phyloP scores from a whole-genome alignment of 2,113 vertebrate genomes.

The Plotosus lineatus region DNA sequence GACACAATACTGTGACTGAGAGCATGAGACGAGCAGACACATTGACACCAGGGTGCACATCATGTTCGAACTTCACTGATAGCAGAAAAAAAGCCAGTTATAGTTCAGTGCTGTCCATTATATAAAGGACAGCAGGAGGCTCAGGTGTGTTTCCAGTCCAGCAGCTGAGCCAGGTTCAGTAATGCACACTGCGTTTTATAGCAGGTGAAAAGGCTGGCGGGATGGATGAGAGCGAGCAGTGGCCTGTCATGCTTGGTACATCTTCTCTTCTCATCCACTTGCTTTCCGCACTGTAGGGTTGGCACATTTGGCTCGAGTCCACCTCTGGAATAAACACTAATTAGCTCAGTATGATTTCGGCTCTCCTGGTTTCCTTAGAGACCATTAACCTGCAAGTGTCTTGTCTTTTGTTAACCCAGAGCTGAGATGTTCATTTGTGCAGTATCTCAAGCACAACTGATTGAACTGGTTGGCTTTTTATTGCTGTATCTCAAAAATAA shows the following conservation, averaged over 20 bases:
- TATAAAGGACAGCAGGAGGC: slow-evolving; percentile 37
- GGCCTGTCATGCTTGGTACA: too few species aligned
- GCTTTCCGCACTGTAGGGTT: neutral
- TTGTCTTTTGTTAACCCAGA: neutral
- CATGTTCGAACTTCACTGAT: slow-evolving; percentile 5
- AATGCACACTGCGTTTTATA: slow-evolving; percentile 7
- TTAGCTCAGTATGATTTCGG: slow-evolving; percentile 22
- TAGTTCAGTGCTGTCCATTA: slow-evolving; percentile 47
- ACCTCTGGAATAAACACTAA: slow-evolving; percentile 33
- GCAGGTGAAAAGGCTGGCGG: slow-evolving; percentile 31
- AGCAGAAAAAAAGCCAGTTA: slow-evolving; percentile 9
- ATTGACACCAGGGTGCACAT: slow-evolving; percentile 26
- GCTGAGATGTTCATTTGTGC: neutral
- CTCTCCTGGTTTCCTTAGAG: neutral
- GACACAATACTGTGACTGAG: slow-evolving; percentile 17
- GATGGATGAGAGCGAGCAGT: neutral
- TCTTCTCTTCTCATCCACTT: slow-evolving; percentile 41
- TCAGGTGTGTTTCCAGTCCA: slow-evolving; percentile 34
- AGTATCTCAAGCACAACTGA: neutral
- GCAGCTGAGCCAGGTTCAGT: slow-evolving; percentile 33
- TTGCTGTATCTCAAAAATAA: too few species aligned
- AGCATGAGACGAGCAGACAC: neutral
- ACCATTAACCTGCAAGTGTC: neutral
- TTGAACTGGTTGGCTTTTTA: neutral
- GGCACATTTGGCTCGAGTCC: neutral